Conservation (phyloP, 2,888 invertebrate genomes). For the Nephrotoma guestfalica region DNA sequence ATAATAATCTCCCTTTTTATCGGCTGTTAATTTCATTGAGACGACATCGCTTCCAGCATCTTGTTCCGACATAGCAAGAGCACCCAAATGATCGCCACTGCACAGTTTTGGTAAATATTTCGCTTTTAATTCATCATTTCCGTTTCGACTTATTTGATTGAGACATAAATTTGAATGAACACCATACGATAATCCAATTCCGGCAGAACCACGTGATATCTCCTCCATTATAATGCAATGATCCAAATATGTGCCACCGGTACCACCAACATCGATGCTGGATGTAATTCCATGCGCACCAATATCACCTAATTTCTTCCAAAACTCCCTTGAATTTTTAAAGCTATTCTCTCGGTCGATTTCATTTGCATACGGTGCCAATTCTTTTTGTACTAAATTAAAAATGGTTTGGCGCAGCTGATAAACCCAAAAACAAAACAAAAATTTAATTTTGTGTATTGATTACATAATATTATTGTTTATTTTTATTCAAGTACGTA, state of each 20-base stretch:
- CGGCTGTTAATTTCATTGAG: slow-evolving; percentile 86
- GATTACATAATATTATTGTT: background rate
- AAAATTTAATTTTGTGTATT: background rate
- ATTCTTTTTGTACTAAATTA: slow-evolving; percentile 85
- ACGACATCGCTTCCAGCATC: slow-evolving; percentile 94
- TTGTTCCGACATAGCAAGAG: slow-evolving; percentile 92
- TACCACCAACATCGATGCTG: slow-evolving; percentile 77
- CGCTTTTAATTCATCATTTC: slow-evolving; percentile 76
- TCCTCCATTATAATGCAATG: slow-evolving; percentile 93
- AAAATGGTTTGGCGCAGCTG: slow-evolving; percentile 79
- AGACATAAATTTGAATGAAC: slow-evolving; percentile 96
- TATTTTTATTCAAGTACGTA: slow-evolving; percentile 23
- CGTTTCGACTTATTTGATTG: slow-evolving; percentile 90
- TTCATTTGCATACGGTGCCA: slow-evolving; percentile 81
- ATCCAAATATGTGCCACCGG: slow-evolving; percentile 79
- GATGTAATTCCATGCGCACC: slow-evolving; percentile 91
- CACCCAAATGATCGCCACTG: slow-evolving; percentile 85
- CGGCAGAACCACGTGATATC: slow-evolving; percentile 63
- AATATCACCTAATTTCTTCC: slow-evolving; percentile 82
- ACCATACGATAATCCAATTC: slow-evolving; percentile 82
- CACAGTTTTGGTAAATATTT: slow-evolving; percentile 93
- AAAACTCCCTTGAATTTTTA: slow-evolving; percentile 57
- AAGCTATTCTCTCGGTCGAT: slow-evolving; percentile 68
- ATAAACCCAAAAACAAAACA: slow-evolving; percentile 16
- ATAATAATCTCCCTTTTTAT: slow-evolving; percentile 79